Base-by-base conservation (phyloP, 2,113 vertebrate species). In the Hippocampus zosterae region DNA sequence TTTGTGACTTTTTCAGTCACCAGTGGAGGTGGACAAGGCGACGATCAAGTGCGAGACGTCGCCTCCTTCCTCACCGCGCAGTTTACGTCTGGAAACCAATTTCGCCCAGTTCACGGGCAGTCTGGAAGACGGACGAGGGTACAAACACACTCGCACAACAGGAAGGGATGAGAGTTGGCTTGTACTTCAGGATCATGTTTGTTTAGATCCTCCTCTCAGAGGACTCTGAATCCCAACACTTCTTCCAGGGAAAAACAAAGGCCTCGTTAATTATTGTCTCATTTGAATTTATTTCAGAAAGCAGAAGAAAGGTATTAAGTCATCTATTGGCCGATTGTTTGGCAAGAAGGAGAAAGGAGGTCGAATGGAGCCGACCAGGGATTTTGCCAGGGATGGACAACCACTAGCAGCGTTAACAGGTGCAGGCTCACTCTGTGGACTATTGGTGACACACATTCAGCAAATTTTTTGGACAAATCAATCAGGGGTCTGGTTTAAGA, bases 11-110 rank as follows among this genome's bases (percentile, higher is more conserved):
- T 73, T 77, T 12, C 77, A 98, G 96, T 96, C 96, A 1, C 96
- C 96, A 3, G 94, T 94, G 87, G 96, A 98, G 89, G 93, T 93
- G 87, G 97, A 98, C 87, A 98, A 98, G 93, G 94, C 97, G 76
- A 97, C 97, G 68, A 98, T 98, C 92, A 96, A 96, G 90, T 98
- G 97, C 75, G 97, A 98, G 92, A 98, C 95, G 0, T 98, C 97
- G 12, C 96, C 96, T 1, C 96, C 97, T 0, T 95, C 96, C 7
- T 98, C 95, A 25, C 97, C 97, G 55, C 94, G 94, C 73, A 94
- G 93, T 5, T 84, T 98, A 86, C 90, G 95, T 56, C 91, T 96
- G 71, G 96, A 98, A 89, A 92, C 95, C 81, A 95, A 94, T 83
- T 96, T 96, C 59, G 92, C 94, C 10, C 93, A 95, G 72, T 91